Evolutionary conservation across 2,113 vertebrate species (phyloP).

Genomic region (Calyptommatus sinebrachiatus): DNA sequence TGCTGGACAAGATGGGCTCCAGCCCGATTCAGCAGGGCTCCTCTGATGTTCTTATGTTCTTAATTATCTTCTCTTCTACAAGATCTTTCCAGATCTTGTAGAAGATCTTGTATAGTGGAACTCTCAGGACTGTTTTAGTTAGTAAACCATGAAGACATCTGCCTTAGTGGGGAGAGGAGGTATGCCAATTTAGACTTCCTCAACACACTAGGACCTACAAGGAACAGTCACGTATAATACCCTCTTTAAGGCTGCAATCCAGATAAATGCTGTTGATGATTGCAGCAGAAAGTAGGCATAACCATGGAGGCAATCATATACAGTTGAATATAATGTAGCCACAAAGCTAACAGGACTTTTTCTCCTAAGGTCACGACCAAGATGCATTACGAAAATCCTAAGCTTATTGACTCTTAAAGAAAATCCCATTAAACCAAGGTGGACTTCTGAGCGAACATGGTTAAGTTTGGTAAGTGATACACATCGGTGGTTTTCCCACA

Average conservation of each 20-base stretch:
- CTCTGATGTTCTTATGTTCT: too few species aligned
- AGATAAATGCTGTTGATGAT: neutral
- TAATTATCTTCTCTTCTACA: too few species aligned
- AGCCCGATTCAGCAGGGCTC: too few species aligned
- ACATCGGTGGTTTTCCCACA: neutral
- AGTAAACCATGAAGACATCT: too few species aligned
- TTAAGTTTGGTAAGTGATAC: neutral
- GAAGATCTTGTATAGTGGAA: neutral
- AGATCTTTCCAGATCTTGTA: neutral
- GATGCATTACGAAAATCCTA: neutral
- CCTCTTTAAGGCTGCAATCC: neutral
- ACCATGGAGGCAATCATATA: neutral
- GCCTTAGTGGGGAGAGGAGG: too few species aligned
- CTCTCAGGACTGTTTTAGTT: neutral
- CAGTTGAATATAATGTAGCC: neutral
- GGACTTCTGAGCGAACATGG: neutral
- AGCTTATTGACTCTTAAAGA: neutral
- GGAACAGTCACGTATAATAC: neutral
- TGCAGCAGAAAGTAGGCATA: neutral
- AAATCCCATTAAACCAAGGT: neutral
- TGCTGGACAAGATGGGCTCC: too few species aligned
- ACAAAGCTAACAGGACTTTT: neutral
- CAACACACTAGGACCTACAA: too few species aligned
- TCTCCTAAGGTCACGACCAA: neutral
- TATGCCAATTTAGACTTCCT: too few species aligned